Conservation (phyloP, 1,140 invertebrate species). For the Charaxes varanes region DNA sequence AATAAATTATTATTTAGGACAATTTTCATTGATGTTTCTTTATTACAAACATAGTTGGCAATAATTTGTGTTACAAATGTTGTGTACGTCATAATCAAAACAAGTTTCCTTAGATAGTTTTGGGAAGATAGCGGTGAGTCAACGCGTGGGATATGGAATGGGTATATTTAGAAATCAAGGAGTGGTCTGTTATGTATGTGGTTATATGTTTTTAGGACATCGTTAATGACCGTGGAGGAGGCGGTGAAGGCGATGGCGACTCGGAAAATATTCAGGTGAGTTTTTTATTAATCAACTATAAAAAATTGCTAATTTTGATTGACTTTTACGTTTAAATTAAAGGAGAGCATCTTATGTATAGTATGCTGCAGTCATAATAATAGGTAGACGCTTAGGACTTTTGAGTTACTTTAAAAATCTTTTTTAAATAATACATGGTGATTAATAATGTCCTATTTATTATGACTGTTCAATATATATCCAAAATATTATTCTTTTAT, state of each 20-base stretch:
- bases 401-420: no score
- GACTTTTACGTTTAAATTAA: not conserved
- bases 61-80: no score
- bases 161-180: slow-evolving; percentile 7
- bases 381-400: no score
- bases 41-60: no score
- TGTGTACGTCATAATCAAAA: slow-evolving; percentile 1
- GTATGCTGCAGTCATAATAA: no score
- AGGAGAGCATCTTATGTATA: not conserved
- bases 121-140: slow-evolving; percentile 17
- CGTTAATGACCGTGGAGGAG: slow-evolving; percentile 72
- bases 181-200: not conserved
- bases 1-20: no score
- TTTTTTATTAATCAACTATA: slow-evolving; percentile 6
- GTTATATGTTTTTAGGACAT: slow-evolving; percentile 59
- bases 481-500: no score
- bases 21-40: no score
- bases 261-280: slow-evolving; percentile 61
- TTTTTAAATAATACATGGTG: no score
- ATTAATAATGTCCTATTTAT: no score
- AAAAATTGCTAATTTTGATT: not conserved
- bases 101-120: slow-evolving; percentile 17
- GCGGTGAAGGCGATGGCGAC: slow-evolving; percentile 71
- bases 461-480: no score
- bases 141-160: slow-evolving; percentile 5